phyloP scores from a whole-genome alignment of 2,888 invertebrate genomes.

The Conus canariensis region DNA sequence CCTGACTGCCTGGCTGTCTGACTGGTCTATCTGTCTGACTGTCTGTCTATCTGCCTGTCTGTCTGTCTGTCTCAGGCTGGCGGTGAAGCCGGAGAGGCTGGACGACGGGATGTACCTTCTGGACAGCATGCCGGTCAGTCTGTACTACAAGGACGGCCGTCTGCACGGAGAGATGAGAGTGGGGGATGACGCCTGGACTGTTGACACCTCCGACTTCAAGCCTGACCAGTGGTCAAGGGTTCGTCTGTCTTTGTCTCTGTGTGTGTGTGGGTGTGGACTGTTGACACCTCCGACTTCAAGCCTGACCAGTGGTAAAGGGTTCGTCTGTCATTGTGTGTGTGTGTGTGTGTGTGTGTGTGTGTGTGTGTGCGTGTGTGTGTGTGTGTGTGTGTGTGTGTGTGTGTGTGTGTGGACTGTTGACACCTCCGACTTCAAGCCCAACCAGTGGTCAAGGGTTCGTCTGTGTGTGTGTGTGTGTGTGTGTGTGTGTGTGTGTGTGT shows the following conservation, averaged over 20 bases:
- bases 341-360: not conserved
- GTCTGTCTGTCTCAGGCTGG: constrained; percentile 53
- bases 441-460: constrained; percentile 61
- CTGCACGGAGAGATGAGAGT: constrained; percentile 72
- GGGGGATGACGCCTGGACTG: constrained; percentile 66
- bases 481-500: not conserved
- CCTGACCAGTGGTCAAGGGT: constrained; percentile 62
- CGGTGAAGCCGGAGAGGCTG: constrained; percentile 66
- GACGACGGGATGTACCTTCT: constrained; percentile 71
- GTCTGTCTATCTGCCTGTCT: not conserved
- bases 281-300: constrained; percentile 62
- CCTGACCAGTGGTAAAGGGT: constrained; percentile 46
- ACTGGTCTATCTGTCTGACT: not conserved
- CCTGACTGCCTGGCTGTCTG: not conserved
- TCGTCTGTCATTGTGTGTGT: no score
- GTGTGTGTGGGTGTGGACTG: constrained; percentile 27
- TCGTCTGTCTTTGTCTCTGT: not conserved
- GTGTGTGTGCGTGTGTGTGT: not conserved
- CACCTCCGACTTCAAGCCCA: constrained; percentile 59
- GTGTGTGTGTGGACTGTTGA: constrained; percentile 66
- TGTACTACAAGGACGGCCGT: constrained; percentile 72
- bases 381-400: constrained; percentile 10
- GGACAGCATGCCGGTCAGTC: constrained; percentile 72
- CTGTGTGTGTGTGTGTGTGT: not conserved
- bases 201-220: constrained; percentile 62